Evolutionary conservation across 2,113 vertebrate genomes (phyloP).

Genomic region (Climacteris rufus): DNA sequence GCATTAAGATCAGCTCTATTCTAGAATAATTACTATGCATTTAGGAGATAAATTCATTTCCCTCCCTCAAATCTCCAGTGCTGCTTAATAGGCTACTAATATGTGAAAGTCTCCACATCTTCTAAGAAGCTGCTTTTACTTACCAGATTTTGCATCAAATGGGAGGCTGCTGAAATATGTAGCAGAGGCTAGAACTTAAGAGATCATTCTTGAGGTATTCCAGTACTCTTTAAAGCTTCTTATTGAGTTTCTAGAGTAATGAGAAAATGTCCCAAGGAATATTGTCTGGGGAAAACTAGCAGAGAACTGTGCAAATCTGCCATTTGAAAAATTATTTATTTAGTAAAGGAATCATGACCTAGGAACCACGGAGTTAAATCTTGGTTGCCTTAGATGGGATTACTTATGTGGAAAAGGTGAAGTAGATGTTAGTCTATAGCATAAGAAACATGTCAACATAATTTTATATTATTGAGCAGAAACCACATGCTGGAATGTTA

Average conservation of each 20-base stretch:
- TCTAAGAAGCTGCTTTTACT: neutral
- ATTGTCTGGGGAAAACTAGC: neutral
- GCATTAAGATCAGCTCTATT: neutral
- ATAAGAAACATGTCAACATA: neutral
- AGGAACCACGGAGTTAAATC: neutral
- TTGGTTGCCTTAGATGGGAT: neutral
- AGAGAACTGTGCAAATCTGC: neutral
- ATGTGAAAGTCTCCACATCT: neutral
- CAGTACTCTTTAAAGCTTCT: neutral
- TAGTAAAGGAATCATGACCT: neutral
- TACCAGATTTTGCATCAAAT: neutral
- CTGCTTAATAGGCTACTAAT: neutral
- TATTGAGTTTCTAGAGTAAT: neutral
- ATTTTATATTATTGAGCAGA: neutral
- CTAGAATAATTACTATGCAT: neutral
- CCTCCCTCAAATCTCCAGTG: neutral
- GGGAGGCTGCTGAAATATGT: neutral
- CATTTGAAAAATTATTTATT: neutral
- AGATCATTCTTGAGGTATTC: neutral
- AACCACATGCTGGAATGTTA: rapidly evolving
- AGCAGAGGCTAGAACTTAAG: neutral
- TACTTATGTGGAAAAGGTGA: neutral
- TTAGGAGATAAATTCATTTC: neutral
- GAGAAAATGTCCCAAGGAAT: neutral
- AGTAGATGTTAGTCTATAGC: neutral